These are phyloP conservation scores for Oxyura jamaicensis DNA, from an alignment of 2,113 vertebrate species.

Conservation along the genomic window DNA sequence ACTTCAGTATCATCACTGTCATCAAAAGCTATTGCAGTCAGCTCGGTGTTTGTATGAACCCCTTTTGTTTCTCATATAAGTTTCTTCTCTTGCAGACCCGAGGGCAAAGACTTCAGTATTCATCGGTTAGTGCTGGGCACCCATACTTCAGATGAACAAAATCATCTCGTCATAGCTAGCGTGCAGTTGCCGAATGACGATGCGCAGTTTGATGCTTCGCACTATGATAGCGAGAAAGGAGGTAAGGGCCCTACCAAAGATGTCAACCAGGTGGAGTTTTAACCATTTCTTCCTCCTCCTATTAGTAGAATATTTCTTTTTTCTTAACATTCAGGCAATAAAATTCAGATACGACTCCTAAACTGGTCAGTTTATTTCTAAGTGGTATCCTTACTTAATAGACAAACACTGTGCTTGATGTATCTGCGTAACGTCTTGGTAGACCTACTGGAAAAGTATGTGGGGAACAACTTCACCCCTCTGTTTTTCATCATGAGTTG, in stretches of 20 bases:
- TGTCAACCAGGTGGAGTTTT: neutral
- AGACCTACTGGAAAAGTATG: neutral
- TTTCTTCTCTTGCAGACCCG: slow-evolving; percentile 81
- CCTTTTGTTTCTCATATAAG: neutral
- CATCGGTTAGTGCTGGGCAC: slow-evolving; percentile 95
- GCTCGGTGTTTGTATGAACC: neutral
- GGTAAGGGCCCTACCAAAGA: slow-evolving; percentile 74
- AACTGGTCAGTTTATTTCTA: neutral
- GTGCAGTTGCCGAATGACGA: slow-evolving; percentile 98
- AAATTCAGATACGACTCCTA: neutral
- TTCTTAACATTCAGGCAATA: neutral
- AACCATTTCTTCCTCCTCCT: neutral
- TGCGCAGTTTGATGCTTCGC: slow-evolving; percentile 96
- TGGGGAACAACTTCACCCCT: neutral
- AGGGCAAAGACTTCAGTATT: slow-evolving; percentile 98
- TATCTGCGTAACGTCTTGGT: neutral
- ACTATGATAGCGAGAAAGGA: slow-evolving; percentile 98
- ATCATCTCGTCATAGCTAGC: slow-evolving; percentile 95
- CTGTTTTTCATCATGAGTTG: neutral
- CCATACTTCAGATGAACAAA: slow-evolving; percentile 97
- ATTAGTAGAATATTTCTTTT: fast-evolving
- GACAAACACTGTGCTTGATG: fast-evolving
- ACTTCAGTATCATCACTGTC: neutral
- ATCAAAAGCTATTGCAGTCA: fast-evolving
- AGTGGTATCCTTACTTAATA: neutral